Conservation (phyloP, 2,888 invertebrate species). For the Yponomeuta evonymella region DNA sequence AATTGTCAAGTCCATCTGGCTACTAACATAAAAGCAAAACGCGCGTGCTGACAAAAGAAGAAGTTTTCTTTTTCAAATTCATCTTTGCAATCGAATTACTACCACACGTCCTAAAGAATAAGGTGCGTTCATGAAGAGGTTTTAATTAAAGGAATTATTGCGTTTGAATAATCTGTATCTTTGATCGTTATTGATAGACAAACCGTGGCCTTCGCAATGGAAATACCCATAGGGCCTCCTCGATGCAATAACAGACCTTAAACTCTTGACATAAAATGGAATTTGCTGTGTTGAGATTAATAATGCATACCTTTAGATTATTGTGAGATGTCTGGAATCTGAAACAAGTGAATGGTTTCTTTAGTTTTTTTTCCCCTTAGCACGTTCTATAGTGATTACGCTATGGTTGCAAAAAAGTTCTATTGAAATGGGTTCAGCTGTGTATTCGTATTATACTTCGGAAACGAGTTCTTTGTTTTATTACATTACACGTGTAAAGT, state of each 20-base stretch:
- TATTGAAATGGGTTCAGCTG: not conserved
- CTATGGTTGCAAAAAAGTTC: not conserved
- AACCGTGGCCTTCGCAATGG: slow-evolving; percentile 9
- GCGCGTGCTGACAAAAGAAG: slow-evolving; percentile 7
- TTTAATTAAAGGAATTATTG: slow-evolving; percentile 1
- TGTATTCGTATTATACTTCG: not conserved
- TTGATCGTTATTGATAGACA: slow-evolving; percentile 13
- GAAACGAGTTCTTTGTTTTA: not conserved
- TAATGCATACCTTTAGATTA: slow-evolving; percentile 8
- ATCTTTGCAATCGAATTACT: not conserved
- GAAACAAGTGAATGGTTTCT: slow-evolving; percentile 6
- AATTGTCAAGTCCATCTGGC: slow-evolving; percentile 1
- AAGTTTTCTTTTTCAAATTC: not conserved
- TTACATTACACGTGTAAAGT: not conserved
- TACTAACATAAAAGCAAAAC: not conserved
- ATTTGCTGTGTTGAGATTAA: not conserved
- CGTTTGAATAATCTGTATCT: slow-evolving; percentile 6
- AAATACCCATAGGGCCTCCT: not conserved
- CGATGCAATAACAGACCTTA: not conserved
- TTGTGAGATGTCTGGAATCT: slow-evolving; percentile 6
- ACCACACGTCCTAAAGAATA: not conserved
- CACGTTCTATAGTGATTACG: slow-evolving; percentile 4
- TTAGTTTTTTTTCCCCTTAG: not conserved
- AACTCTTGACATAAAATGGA: not conserved
- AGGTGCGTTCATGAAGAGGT: not conserved